Conservation (phyloP, 2,797 vertebrate genomes). For the Aplochiton taeniatus region DNA sequence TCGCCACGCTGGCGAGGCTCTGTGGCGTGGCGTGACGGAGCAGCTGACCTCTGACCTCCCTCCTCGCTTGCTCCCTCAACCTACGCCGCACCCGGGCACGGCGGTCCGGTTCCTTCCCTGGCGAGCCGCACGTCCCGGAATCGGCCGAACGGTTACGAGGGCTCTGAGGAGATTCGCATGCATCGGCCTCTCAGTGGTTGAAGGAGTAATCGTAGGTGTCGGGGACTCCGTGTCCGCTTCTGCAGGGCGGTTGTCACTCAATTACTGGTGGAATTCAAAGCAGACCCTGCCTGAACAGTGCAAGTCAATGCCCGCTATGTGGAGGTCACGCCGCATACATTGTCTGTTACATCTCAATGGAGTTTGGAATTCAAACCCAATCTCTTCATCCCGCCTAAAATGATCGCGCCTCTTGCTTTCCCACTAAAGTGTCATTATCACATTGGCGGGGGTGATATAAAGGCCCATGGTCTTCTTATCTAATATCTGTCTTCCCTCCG, state of each 20-base stretch:
- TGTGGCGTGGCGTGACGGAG: too few species aligned
- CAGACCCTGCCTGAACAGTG: background rate
- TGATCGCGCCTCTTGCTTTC: background rate
- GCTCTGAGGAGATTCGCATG: too few species aligned
- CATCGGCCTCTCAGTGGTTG: too few species aligned
- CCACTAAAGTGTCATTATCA: background rate
- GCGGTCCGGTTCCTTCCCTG: too few species aligned
- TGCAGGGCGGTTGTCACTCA: background rate
- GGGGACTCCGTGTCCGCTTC: too few species aligned
- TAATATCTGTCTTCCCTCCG: slow-evolving; percentile 18
- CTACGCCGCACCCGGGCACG: too few species aligned
- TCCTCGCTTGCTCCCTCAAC: too few species aligned
- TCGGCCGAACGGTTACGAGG: too few species aligned
- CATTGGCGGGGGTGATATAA: slow-evolving; percentile 9
- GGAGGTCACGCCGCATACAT: background rate
- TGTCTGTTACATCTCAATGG: background rate
- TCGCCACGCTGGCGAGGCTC: too few species aligned
- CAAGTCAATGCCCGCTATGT: slow-evolving; percentile 4
- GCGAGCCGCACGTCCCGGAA: too few species aligned
- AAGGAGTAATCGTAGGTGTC: too few species aligned
- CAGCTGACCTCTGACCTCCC: too few species aligned
- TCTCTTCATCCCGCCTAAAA: slow-evolving; percentile 1
- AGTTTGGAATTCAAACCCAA: slow-evolving; percentile 3
- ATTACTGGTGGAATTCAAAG: slow-evolving; percentile 2
- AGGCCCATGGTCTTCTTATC: background rate